Conservation (phyloP, 2,797 vertebrate genomes). For the Ara ararauna region DNA sequence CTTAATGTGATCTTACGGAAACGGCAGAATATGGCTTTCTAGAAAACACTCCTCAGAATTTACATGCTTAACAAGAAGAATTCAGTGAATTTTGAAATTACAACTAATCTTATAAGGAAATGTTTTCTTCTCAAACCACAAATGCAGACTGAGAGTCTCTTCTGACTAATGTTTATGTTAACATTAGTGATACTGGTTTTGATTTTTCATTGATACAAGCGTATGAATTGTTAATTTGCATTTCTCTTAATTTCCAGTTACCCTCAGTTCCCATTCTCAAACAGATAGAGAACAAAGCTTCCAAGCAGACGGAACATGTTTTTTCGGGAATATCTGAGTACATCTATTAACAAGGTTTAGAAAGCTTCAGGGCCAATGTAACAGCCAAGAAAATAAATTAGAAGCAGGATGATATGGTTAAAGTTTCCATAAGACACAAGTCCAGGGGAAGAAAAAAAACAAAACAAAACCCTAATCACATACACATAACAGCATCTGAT, state of each 20-base stretch:
- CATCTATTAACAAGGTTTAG: background rate
- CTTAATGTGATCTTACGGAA: background rate
- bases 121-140: background rate
- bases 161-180: background rate
- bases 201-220: background rate
- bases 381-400: constrained; percentile 6
- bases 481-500: background rate
- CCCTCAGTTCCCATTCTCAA: background rate
- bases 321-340: background rate
- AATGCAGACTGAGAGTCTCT: background rate
- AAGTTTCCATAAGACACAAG: background rate
- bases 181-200: background rate
- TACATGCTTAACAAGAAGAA: background rate
- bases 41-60: background rate
- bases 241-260: background rate
- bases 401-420: background rate
- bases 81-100: background rate
- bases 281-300: background rate
- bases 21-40: background rate
- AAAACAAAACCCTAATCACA: background rate
- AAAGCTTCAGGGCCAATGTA: background rate
- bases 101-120: background rate
- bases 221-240: background rate
- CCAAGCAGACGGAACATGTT: background rate
- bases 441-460: background rate